Percentiles rank a stretch among this genome's conserved stretches.
These are phyloP conservation scores for Stichodactyla helianthus DNA, from an alignment of 64 coral and sea anemone genomes.

Conservation along the genomic window DNA sequence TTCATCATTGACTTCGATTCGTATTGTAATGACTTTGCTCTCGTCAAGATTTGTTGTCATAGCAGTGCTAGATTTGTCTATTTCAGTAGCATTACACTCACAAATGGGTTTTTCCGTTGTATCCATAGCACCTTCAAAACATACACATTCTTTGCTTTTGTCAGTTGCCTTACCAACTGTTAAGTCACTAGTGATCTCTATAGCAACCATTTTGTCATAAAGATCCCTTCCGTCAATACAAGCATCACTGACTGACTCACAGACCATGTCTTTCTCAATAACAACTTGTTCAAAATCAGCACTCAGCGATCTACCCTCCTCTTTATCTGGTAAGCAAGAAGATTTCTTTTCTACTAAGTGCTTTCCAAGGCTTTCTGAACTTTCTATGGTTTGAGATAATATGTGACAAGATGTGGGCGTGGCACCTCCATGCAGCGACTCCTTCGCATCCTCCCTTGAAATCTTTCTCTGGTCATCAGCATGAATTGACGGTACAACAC, in stretches of 20 bases:
- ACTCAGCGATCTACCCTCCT: neutral
- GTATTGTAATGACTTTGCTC: neutral
- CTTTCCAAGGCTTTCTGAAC: neutral
- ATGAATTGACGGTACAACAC: neutral
- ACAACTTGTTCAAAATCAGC: neutral
- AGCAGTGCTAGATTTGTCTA: neutral
- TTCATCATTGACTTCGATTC: neutral
- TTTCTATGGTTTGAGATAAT: neutral
- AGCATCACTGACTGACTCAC: neutral
- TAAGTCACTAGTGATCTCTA: neutral
- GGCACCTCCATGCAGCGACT: neutral
- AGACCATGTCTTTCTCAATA: neutral
- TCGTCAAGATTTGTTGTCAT: neutral
- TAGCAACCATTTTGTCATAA: neutral
- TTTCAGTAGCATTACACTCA: neutral
- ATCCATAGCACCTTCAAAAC: no score
- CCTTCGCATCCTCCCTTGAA: neutral
- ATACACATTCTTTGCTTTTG: no score
- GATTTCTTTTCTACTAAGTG: neutral
- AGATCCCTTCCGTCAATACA: neutral
- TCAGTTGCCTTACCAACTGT: no score
- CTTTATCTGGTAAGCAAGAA: neutral
- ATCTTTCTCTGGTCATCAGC: no score
- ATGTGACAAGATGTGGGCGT: neutral
- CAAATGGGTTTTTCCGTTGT: no score